Conservation (phyloP, 2,888 invertebrate genomes). For the Lacanobia oleracea region DNA sequence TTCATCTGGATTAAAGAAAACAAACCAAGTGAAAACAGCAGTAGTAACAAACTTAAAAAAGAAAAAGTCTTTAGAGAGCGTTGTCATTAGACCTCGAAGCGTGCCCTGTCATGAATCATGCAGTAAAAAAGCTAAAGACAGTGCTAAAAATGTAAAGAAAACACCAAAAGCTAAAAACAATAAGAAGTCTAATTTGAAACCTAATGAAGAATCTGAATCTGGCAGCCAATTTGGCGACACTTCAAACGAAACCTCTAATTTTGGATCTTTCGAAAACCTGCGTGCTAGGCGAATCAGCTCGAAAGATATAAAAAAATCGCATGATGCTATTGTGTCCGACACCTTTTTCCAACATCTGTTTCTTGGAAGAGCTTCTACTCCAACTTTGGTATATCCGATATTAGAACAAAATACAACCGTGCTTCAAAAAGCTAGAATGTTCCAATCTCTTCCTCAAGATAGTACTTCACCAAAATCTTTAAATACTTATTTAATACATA, state of each 20-base stretch:
- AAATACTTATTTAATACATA: slow-evolving; percentile 92
- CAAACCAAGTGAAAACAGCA: slow-evolving; percentile 81
- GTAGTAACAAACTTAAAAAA: slow-evolving; percentile 84
- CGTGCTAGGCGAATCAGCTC: slow-evolving; percentile 69
- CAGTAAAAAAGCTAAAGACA: slow-evolving; percentile 80
- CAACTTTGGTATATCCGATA: slow-evolving; percentile 71
- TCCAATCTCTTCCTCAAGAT: slow-evolving; percentile 90
- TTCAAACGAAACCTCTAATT: slow-evolving; percentile 79
- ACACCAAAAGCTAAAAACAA: slow-evolving; percentile 69
- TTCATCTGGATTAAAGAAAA: slow-evolving; percentile 73
- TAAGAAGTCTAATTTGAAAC: slow-evolving; percentile 69
- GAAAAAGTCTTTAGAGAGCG: slow-evolving; percentile 82
- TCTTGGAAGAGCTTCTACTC: slow-evolving; percentile 85
- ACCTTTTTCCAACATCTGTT: slow-evolving; percentile 94
- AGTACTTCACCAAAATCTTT: slow-evolving; percentile 90
- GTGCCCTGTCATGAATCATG: slow-evolving; percentile 82
- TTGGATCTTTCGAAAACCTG: slow-evolving; percentile 77
- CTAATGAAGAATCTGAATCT: slow-evolving; percentile 74
- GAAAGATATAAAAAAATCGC: slow-evolving; percentile 90
- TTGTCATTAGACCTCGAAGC: slow-evolving; percentile 78
- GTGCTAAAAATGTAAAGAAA: slow-evolving; percentile 74
- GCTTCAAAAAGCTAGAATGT: slow-evolving; percentile 92
- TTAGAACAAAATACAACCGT: slow-evolving; percentile 90
- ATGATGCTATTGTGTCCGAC: slow-evolving; percentile 91
- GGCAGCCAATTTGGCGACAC: slow-evolving; percentile 85